Percentiles rank a stretch among this genome's conserved stretches.
Evolutionary conservation across 2,888 invertebrate species (phyloP).

Genomic region (Plusia festucae): DNA sequence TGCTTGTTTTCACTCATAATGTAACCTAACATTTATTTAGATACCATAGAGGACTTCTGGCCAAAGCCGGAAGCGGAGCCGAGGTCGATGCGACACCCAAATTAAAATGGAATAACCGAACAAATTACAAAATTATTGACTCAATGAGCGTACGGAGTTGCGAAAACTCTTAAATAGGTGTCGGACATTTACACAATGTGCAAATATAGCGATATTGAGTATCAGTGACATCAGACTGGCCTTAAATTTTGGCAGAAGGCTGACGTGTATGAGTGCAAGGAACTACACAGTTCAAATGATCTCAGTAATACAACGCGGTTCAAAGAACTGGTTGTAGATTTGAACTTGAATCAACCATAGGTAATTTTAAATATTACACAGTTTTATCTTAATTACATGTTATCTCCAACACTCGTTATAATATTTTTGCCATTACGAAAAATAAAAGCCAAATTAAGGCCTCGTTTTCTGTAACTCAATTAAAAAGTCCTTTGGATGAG

Average conservation of each 20-base stretch:
- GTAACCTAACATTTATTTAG: conserved; percentile 7
- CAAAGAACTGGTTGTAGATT: conserved; percentile 11
- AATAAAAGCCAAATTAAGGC: conserved; percentile 40
- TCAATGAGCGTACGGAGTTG: conserved; percentile 21
- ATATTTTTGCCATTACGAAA: conserved; percentile 32
- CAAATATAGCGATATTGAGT: conserved; percentile 40
- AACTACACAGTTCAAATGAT: conserved; percentile 16
- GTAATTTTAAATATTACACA: neutral
- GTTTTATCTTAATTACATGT: neutral
- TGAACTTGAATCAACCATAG: neutral
- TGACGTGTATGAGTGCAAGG: conserved; percentile 23
- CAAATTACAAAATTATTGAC: conserved; percentile 45
- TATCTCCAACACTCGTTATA: neutral
- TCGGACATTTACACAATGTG: conserved; percentile 19
- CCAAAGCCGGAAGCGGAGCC: conserved; percentile 34
- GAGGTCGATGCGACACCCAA: conserved; percentile 21
- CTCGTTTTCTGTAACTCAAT: conserved; percentile 30
- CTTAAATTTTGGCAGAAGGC: conserved; percentile 32
- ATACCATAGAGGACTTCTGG: conserved; percentile 10
- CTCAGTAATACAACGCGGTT: conserved; percentile 11
- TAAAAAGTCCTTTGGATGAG: conserved; percentile 21
- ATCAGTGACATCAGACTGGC: conserved; percentile 29
- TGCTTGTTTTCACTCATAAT: conserved; percentile 20
- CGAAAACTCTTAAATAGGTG: conserved; percentile 34
- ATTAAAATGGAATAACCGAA: conserved; percentile 16